A percentile compares a stretch with the other conserved stretches of the same genome.
Conservation (phyloP, 2,113 vertebrate species). For the Morone chrysops region DNA sequence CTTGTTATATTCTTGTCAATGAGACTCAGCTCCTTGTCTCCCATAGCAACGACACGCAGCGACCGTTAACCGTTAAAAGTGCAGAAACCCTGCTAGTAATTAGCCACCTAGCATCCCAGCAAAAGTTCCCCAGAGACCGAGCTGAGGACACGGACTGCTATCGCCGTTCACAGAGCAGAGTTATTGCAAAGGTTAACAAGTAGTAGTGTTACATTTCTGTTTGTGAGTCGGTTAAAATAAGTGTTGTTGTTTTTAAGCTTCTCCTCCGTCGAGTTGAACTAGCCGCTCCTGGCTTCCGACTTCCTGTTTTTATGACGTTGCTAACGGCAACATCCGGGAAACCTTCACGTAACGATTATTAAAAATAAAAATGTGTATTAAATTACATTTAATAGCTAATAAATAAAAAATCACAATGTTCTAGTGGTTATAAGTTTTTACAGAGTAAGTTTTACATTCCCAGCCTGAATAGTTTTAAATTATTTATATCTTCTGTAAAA, state of each 20-base stretch:
- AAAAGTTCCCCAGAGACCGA: constrained; percentile 11
- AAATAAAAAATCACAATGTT: too few relatives aligned
- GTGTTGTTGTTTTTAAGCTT: constrained; percentile 26
- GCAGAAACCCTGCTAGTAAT: too few relatives aligned
- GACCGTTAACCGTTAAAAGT: neutral
- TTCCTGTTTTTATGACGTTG: constrained; percentile 74
- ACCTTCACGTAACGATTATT: too few relatives aligned
- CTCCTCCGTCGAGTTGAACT: constrained; percentile 60
- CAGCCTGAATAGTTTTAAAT: too few relatives aligned
- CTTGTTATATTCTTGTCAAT: constrained; percentile 84
- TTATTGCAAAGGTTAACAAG: neutral
- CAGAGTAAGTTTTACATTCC: too few relatives aligned
- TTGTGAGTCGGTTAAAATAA: neutral
- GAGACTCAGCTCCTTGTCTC: constrained; percentile 83
- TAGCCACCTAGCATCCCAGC: constrained; percentile 14
- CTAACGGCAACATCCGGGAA: constrained; percentile 56
- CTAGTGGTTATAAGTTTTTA: too few relatives aligned
- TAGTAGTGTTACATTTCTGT: neutral
- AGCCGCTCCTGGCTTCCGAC: constrained; percentile 57
- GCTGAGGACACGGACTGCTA: neutral
- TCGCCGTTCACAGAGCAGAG: neutral
- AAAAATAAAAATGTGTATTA: too few relatives aligned
- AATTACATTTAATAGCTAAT: too few relatives aligned
- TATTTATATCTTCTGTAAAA: too few relatives aligned
- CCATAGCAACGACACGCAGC: constrained; percentile 58